phyloP scores from a whole-genome alignment of 2,888 invertebrate genomes.

The Mechanitis messenoides region DNA sequence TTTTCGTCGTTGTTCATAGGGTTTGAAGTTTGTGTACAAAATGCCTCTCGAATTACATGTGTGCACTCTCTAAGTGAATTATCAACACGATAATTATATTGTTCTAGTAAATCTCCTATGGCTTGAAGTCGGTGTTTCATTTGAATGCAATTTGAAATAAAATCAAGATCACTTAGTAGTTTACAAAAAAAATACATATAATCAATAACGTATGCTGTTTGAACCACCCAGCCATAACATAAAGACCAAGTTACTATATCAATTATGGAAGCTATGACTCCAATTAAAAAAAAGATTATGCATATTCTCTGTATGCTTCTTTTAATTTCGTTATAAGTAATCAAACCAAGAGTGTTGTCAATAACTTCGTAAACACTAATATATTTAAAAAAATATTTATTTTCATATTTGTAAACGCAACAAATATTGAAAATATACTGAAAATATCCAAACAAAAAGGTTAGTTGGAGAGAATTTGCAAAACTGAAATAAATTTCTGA shows the following conservation, averaged over 20 bases:
- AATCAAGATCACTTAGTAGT: conserved; percentile 24
- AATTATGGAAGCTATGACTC: conserved; percentile 7
- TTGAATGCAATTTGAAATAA: conserved; percentile 23
- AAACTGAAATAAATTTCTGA: conserved; percentile 2
- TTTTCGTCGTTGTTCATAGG: conserved; percentile 13
- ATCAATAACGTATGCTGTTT: conserved; percentile 14
- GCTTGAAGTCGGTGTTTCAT: conserved; percentile 25
- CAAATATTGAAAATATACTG: conserved; percentile 24
- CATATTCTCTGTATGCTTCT: conserved; percentile 14
- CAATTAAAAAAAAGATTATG: conserved; percentile 11
- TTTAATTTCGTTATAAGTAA: conserved; percentile 22
- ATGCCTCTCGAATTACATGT: conserved; percentile 7
- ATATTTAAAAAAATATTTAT: conserved; percentile 20
- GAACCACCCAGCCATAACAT: conserved; percentile 17
- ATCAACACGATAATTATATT: conserved; percentile 11
- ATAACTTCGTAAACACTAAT: conserved; percentile 24
- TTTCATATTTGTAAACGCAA: conserved; percentile 28
- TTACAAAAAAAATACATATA: conserved; percentile 24
- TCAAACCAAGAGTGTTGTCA: conserved; percentile 23
- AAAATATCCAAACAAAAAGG: conserved; percentile 22
- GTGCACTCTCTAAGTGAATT: conserved; percentile 10
- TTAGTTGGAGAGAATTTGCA: not conserved
- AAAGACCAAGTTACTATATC: conserved; percentile 19
- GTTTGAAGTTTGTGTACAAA: conserved; percentile 11
- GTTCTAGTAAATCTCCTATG: conserved; percentile 25